Evolutionary conservation across 2,797 vertebrate species (phyloP), one percentile per base, ranked within the genome.

Genomic region (Lagocephalus sceleratus): DNA sequence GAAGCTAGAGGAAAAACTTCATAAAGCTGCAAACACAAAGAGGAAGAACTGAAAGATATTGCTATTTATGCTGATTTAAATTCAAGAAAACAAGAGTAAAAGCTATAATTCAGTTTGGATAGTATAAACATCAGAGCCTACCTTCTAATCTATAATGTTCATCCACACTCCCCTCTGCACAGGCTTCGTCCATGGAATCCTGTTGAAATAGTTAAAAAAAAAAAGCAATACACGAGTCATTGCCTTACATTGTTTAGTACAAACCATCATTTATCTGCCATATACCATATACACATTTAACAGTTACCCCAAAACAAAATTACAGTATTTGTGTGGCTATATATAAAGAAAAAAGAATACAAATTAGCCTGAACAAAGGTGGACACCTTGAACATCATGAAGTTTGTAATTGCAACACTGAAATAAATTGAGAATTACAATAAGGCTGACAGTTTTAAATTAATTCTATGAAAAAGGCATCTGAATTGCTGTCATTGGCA

Each of bases 141-240:
- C 97, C 96, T 94, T 99, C 94, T 67, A 99, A 90, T 54, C 92
- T 94, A 79, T 95, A 98, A 78, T 94, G 93, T 75, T 95, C 95
- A 68, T 95, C 93, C 32, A 92, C 87, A 63, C 93, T 88, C 10
- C 86, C 75, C 41, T 95, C 93, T 62, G 93, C 90, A 84, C 93
- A 93, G 21, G 90, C 87, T 70, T 95, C 93, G 6, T 90, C 92
- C 81, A 92, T 80, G 9, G 94, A 89, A 64, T 93, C 93, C 97
- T 99, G 76, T 29, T 87, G 20, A 60, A 39, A 70, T 20, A 14
- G 16, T 15, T 15, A 40, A 5, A n/a, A 40, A n/a, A 16, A 11
- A 39, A 14, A 40, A 40, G 7, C n/a, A n/a, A 40, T 5, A 40
- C 39, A 40, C 17, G 10, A 32, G 12, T 11, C 23, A 25, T 4